Conservation (phyloP, 2,113 vertebrate species). For the Neomonachus schauinslandi region DNA sequence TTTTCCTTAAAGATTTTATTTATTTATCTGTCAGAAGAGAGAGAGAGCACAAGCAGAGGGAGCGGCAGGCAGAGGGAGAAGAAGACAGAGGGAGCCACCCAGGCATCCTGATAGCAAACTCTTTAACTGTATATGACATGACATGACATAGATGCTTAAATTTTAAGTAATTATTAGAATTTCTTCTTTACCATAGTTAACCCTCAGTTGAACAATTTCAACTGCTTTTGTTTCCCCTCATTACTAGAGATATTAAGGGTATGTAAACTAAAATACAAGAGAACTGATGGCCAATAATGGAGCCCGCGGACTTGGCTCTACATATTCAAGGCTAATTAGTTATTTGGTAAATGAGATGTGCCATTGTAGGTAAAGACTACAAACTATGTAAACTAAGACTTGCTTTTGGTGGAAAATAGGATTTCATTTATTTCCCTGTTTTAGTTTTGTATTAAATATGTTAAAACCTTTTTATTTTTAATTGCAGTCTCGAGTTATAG, state of each 20-base stretch:
- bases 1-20: too few species aligned
- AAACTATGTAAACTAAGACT: not conserved
- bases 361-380: not conserved
- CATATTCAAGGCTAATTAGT: not conserved
- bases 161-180: not conserved
- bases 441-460: not conserved
- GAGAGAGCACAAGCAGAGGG: too few species aligned
- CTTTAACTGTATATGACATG: not conserved
- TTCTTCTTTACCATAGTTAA: not conserved
- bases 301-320: not conserved
- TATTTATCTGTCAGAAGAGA: too few species aligned
- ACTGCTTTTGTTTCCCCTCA: not conserved
- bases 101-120: not conserved
- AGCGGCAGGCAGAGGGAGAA: too few species aligned
- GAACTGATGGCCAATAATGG: not conserved
- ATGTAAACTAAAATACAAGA: not conserved
- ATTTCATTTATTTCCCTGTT: not conserved
- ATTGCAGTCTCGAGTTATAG: conserved; percentile 91
- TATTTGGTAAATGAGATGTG: not conserved
- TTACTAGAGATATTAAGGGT: not conserved
- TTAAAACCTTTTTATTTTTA: conserved; percentile 50
- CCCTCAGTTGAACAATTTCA: not conserved
- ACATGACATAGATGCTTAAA: not conserved
- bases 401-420: not conserved
- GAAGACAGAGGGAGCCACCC: not conserved